Conservation (phyloP, 2,113 vertebrate genomes). For the Sturnira hondurensis region DNA sequence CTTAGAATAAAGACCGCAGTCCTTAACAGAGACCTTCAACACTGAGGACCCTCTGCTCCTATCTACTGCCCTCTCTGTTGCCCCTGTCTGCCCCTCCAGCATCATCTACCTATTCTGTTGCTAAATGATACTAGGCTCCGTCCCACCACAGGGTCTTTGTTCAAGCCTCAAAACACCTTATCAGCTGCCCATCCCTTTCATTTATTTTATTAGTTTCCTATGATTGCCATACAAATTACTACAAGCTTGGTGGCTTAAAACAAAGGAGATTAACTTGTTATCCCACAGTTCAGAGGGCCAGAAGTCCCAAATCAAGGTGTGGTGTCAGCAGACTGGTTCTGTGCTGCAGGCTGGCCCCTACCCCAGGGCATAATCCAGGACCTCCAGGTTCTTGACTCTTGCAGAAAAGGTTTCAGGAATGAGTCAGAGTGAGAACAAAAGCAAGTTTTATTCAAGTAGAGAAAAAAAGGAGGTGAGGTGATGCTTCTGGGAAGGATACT, state of each 20-base stretch:
- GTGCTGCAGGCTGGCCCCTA: not conserved
- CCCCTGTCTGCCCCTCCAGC: not conserved
- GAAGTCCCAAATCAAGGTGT: not conserved
- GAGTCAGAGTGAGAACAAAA: not conserved
- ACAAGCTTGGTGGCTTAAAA: not conserved
- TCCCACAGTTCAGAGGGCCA: not conserved
- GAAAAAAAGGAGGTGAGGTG: not conserved
- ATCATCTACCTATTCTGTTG: not conserved
- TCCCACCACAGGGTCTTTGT: not conserved
- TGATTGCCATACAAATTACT: not conserved
- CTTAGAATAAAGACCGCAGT: not conserved
- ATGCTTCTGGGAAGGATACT: too few species aligned
- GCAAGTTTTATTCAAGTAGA: not conserved
- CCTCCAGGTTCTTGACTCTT: not conserved
- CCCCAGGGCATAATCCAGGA: not conserved
- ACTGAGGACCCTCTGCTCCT: not conserved
- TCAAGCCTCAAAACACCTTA: not conserved
- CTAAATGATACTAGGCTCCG: not conserved
- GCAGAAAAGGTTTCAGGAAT: not conserved
- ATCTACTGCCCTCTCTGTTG: not conserved
- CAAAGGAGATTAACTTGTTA: not conserved
- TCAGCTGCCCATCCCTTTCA: not conserved
- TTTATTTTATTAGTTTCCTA: not conserved
- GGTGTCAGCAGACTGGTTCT: not conserved
- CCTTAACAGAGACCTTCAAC: not conserved